Base-by-base conservation (phyloP, 2,888 invertebrate genomes). In the Pardosa pseudoannulata region DNA sequence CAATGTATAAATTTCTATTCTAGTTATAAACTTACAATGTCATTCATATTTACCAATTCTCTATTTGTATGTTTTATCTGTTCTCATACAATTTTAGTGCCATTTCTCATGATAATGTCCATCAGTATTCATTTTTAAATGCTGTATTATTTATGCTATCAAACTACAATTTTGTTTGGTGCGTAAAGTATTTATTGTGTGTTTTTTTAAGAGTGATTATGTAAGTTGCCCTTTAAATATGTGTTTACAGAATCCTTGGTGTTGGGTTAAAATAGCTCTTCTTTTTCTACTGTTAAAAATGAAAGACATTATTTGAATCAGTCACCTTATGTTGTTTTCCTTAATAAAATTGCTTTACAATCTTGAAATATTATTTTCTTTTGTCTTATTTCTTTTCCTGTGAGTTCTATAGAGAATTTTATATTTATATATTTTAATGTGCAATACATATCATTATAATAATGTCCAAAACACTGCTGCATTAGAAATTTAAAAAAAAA, bases 111-210 rank as follows among this genome's bases (percentile, higher is more conserved):
- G 6, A 23, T 28, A 29, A 19, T 41, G 29, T 50, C 56, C 68
- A 70, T 70, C 62, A 50, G 70, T 70, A 39, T 79, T 70, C 70
- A 70, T 70, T 11, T 13, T 19, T 29, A 29, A 62, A 56, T 70
- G 56, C 56, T 79, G 78, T 79, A 70, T 79, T 62, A 75, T 76
- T 76, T 76, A 76, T 68, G 76, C 76, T 76, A 41, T 50, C 29
- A 16, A 41, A 29, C 39, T 23, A 31, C 27, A 65, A n/a, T 31
- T 29, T 79, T 79, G n/a, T n/a, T 41, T n/a, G 41, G 27, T 71
- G 71, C 23, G 23, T 72, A 65, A 27, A 41, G 65, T 73, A 65
- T 73, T 79, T 79, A 79, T 73, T 64, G 56, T 80, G 71, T 41
- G n/a, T n/a, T 19, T 75, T n/a, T 11, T 36, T 28, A 72, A 62